phyloP scores from a whole-genome alignment of 2,888 invertebrate genomes.

The Drosophila cracens region DNA sequence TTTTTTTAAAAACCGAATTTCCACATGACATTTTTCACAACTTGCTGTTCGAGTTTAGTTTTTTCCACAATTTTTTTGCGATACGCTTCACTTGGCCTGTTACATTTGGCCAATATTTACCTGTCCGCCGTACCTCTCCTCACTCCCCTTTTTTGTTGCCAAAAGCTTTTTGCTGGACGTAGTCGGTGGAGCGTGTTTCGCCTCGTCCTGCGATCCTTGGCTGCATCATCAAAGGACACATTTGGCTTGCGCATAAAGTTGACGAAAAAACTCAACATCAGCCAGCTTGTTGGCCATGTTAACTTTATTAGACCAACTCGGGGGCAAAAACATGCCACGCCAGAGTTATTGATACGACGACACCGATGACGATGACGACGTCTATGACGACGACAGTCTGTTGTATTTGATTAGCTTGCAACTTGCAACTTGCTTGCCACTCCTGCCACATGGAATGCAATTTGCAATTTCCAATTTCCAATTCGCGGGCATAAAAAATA shows the following conservation, averaged over 20 bases:
- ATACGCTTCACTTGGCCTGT: slow-evolving; percentile 54
- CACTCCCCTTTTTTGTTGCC: slow-evolving; percentile 19
- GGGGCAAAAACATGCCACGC: slow-evolving; percentile 7
- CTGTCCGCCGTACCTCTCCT: slow-evolving; percentile 15
- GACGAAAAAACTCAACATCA: slow-evolving; percentile 47
- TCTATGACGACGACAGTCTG: slow-evolving; percentile 33
- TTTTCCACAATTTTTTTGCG: slow-evolving; percentile 5
- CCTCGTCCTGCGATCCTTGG: slow-evolving; percentile 21
- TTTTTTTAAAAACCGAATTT: slow-evolving; percentile 50
- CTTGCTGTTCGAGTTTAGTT: slow-evolving; percentile 20
- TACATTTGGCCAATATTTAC: slow-evolving; percentile 62
- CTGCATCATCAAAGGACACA: slow-evolving; percentile 70
- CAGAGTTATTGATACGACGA: slow-evolving; percentile 61
- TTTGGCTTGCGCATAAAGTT: slow-evolving; percentile 73
- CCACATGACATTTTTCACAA: slow-evolving; percentile 40
- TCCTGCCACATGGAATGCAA: slow-evolving; percentile 38
- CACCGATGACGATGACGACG: slow-evolving; percentile 34
- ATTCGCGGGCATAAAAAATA: slow-evolving; percentile 43
- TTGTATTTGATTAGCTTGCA: slow-evolving; percentile 69
- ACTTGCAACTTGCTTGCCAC: slow-evolving; percentile 27
- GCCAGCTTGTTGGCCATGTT: slow-evolving; percentile 70
- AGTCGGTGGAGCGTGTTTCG: slow-evolving; percentile 54
- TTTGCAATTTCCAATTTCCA: slow-evolving; percentile 36
- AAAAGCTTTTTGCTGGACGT: slow-evolving; percentile 72
- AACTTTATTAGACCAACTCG: slow-evolving; percentile 62